phyloP scores from a whole-genome alignment of 2,797 vertebrate species.

The Hoplostethus atlanticus region DNA sequence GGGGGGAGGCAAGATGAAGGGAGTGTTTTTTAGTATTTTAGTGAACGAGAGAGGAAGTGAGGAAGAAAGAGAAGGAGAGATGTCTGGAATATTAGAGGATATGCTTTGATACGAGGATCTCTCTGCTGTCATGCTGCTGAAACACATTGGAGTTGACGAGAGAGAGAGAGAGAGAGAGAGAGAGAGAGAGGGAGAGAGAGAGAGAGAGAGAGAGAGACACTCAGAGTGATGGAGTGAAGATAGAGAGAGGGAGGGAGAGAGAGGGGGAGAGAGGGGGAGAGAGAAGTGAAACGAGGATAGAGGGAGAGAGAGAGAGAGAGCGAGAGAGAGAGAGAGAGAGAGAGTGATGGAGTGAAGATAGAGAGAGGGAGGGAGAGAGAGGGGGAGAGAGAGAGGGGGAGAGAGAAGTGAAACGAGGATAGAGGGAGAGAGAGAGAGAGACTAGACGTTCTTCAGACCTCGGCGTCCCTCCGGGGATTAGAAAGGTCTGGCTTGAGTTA shows the following conservation, averaged over 20 bases:
- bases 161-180: too few relatives aligned
- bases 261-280: neutral
- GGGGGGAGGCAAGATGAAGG: too few relatives aligned
- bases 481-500: conserved; percentile 72
- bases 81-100: too few relatives aligned
- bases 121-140: neutral
- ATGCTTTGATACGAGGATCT: neutral
- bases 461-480: conserved; percentile 54
- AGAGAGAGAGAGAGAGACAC: conserved; percentile 1
- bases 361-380: neutral
- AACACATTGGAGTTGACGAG: neutral
- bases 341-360: neutral
- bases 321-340: neutral
- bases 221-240: too few relatives aligned
- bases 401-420: neutral
- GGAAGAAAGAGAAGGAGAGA: too few relatives aligned
- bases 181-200: neutral
- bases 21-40: too few relatives aligned
- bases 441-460: conserved; percentile 25
- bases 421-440: conserved; percentile 5
- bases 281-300: neutral
- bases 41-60: too few relatives aligned
- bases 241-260: too few relatives aligned
- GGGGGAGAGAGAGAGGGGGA: conserved; percentile 9
- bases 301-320: conserved; percentile 10